Evolutionary conservation across 2,113 vertebrate genomes (phyloP).

Genomic region (Anoura caudifer): DNA sequence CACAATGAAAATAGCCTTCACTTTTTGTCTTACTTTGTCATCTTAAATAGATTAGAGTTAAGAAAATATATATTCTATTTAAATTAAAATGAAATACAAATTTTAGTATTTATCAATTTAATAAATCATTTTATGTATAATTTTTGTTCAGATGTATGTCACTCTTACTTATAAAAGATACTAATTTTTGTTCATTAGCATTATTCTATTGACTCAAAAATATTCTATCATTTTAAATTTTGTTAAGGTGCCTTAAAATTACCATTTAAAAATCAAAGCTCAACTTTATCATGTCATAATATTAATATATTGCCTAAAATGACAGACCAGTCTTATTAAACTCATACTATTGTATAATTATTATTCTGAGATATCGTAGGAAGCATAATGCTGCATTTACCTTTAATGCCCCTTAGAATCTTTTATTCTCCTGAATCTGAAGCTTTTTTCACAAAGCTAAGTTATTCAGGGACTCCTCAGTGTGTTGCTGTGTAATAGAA

Average conservation of each 20-base stretch:
- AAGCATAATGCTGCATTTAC: not conserved
- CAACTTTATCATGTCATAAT: not conserved
- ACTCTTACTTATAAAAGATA: not conserved
- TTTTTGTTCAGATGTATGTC: not conserved
- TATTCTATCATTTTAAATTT: not conserved
- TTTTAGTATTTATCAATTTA: slow-evolving; percentile 1
- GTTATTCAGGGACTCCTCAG: slow-evolving; percentile 10
- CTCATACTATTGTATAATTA: not conserved
- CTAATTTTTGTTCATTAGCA: slow-evolving; percentile 20
- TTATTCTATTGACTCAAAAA: slow-evolving; percentile 7
- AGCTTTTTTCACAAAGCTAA: slow-evolving; percentile 7
- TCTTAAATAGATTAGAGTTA: not conserved
- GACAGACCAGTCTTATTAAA: not conserved
- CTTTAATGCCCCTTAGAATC: not conserved
- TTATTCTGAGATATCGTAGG: not conserved
- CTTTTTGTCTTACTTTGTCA: not conserved
- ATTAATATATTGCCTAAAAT: slow-evolving; percentile 20
- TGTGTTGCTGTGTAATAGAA: slow-evolving; percentile 3
- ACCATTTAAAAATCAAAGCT: slow-evolving; percentile 2
- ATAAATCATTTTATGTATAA: not conserved
- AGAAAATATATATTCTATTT: not conserved
- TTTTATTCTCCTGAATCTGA: not conserved
- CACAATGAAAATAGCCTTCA: not conserved
- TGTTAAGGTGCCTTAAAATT: not conserved
- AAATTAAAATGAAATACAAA: not conserved